Evolutionary conservation across 2,113 vertebrate genomes (phyloP).

Genomic region (Melierax canorus): DNA sequence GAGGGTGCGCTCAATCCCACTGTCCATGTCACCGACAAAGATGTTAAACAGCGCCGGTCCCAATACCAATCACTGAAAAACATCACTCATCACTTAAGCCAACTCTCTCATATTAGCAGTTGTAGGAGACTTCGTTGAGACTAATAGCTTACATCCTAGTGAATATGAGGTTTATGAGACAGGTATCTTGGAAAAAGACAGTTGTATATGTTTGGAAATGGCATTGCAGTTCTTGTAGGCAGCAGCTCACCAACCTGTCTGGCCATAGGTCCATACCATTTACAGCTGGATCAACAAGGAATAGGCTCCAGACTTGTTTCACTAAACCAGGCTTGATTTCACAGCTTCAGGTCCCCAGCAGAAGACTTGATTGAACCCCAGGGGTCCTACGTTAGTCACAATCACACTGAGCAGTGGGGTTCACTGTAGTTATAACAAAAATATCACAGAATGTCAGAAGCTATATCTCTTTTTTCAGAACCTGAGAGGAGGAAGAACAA

Average conservation of each 20-base stretch:
- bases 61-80: too few relatives aligned
- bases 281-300: not conserved
- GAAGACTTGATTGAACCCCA: not conserved
- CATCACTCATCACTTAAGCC: not conserved
- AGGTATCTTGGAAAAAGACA: not conserved
- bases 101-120: not conserved
- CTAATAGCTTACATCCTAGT: not conserved
- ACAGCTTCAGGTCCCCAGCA: not conserved
- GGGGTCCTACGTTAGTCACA: not conserved
- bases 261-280: not conserved
- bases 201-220: not conserved
- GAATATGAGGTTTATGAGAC: not conserved
- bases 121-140: not conserved
- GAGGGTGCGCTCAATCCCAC: too few relatives aligned
- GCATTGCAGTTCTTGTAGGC: not conserved
- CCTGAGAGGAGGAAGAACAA: not conserved
- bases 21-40: too few relatives aligned
- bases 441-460: not conserved
- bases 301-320: not conserved
- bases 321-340: not conserved
- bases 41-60: too few relatives aligned
- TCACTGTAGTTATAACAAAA: not conserved
- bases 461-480: not conserved
- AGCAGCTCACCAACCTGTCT: not conserved
- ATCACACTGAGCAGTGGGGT: not conserved